Percentiles rank a stretch among this genome's conserved stretches.
phyloP scores from a whole-genome alignment of 2,797 vertebrate species.

The Sparidentex hasta region DNA sequence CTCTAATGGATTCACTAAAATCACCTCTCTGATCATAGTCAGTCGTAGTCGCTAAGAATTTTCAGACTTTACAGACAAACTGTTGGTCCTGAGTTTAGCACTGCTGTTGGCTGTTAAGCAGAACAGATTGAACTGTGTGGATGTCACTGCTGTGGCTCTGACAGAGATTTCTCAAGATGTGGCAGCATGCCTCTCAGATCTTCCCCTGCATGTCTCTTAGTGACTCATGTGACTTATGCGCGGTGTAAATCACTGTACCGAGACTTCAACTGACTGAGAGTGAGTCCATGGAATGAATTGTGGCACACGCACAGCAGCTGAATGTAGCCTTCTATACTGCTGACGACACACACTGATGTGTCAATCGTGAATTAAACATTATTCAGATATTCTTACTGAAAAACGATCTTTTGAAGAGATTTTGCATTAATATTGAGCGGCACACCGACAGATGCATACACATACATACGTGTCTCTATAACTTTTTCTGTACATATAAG shows the following conservation, averaged over 20 bases:
- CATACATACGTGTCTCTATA: slow-evolving; percentile 18
- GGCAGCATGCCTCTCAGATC: slow-evolving; percentile 39
- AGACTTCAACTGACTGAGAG: slow-evolving; percentile 77
- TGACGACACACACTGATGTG: slow-evolving; percentile 12
- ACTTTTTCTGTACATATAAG: slow-evolving; percentile 61
- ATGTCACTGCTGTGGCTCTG: slow-evolving; percentile 31
- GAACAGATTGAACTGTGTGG: slow-evolving; percentile 33
- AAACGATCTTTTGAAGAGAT: slow-evolving; percentile 34
- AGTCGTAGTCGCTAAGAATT: neutral
- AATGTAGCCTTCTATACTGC: slow-evolving; percentile 35
- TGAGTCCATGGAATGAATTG: slow-evolving; percentile 70
- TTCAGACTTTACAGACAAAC: too few species aligned
- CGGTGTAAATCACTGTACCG: slow-evolving; percentile 83
- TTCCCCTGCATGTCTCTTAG: slow-evolving; percentile 44
- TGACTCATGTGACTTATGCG: slow-evolving; percentile 80
- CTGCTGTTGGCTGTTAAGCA: slow-evolving; percentile 16
- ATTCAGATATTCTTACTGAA: slow-evolving; percentile 47
- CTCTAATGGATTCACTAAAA: slow-evolving; percentile 3
- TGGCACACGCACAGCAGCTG: slow-evolving; percentile 38
- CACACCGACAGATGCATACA: slow-evolving; percentile 16
- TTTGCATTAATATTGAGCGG: slow-evolving; percentile 31
- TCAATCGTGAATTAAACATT: slow-evolving; percentile 41
- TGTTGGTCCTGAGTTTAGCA: neutral
- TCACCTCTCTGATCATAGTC: neutral
- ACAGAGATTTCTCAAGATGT: slow-evolving; percentile 45